Evolutionary conservation across 2,888 invertebrate species (phyloP), one percentile per base, ranked within the genome.

Genomic region (Orchesella flavescens): DNA sequence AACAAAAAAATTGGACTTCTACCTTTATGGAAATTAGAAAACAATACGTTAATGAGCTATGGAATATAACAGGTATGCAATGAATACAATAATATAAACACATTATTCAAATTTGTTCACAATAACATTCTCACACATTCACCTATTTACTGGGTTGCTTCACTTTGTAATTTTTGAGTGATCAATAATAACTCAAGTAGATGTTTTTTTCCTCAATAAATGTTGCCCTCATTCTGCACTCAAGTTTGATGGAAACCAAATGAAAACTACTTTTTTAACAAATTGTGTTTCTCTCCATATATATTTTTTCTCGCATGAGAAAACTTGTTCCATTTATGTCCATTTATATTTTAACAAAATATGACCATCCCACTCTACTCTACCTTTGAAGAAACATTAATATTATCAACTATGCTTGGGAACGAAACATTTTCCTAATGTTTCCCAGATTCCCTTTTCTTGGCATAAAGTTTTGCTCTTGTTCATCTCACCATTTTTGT

Each of bases 1-100:
- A 84, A 63, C 84, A 83, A 59, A 76, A 84, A 44, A 87, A 86
- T 68, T 87, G 87, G 87, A 86, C 87, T 83, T 23, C 59, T 57
- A 83, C 77, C 23, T 77, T 84, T 76, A 80, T 75, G 84, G 55
- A 83, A 71, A 84, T 86, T 46, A 93, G 94, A 86, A 92, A 93
- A 88, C 91, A 92, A 86, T 93, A 93, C 84, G 92, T 93, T 44
- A 93, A 93, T 88, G 94, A 95, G 89, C 92, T 95, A 15, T 95
- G 95, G 94, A 93, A 94, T 86, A 94, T 95, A 88, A 95, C 95
- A 92, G 94, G 95, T 94, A 89, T 91, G 92, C 89, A 49, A 44
- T 59, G 21, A 12, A 10, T 59, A 34, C 2, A 61, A 34, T 15
- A 65, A 17, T 53, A 7, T 84, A 34, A 49, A 49, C 3, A 49